Percentiles rank a stretch among this genome's conserved stretches.
Evolutionary conservation across 35 echinoderm and acorn worm genomes (phyloP).

Genomic region (Lytechinus variegatus): DNA sequence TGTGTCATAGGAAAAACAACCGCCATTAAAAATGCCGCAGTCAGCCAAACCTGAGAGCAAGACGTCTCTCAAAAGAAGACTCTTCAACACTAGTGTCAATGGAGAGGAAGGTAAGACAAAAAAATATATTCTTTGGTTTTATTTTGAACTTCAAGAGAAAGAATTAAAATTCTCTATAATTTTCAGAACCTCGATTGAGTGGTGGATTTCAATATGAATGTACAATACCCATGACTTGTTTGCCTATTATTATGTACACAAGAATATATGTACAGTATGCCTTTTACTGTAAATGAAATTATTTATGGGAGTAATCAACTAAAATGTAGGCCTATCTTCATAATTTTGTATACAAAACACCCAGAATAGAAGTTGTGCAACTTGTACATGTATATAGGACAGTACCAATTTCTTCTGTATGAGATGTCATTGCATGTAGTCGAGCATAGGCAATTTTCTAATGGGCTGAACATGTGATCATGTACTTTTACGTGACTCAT

Average conservation of each 20-base stretch:
- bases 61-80: constrained; percentile 60
- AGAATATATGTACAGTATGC: too few species aligned
- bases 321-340: too few species aligned
- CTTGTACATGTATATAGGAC: neutral
- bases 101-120: constrained; percentile 50
- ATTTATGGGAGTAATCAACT: too few species aligned
- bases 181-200: too few species aligned
- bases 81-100: constrained; percentile 60
- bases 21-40: constrained; percentile 60
- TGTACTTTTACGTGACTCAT: neutral
- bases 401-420: too few species aligned
- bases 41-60: constrained; percentile 63
- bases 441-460: neutral
- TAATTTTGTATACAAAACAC: too few species aligned
- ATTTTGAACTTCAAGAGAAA: too few species aligned
- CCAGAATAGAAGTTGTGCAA: neutral
- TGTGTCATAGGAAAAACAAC: constrained; percentile 61
- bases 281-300: too few species aligned
- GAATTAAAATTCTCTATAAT: too few species aligned
- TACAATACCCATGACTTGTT: too few species aligned
- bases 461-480: neutral
- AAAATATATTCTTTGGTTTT: neutral
- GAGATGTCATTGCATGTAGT: neutral
- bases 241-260: too few species aligned
- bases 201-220: too few species aligned